Percentiles rank a stretch among this genome's conserved stretches.
Evolutionary conservation across 2,113 vertebrate genomes (phyloP).

Genomic region (Menura novaehollandiae): DNA sequence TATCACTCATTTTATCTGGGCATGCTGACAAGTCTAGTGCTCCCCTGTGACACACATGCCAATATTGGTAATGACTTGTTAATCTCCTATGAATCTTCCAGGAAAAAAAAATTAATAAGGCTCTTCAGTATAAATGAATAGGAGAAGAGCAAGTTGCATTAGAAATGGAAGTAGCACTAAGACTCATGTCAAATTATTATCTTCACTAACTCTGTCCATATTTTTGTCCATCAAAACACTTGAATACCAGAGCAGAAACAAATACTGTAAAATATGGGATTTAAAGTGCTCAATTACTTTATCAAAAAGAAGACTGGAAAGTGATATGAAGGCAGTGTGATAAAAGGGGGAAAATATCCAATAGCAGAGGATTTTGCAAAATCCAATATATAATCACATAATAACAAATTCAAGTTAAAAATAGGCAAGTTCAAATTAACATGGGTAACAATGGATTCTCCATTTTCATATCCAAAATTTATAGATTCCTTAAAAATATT

Average conservation of each 20-base stretch:
- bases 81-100: not conserved
- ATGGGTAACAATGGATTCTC: not conserved
- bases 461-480: not conserved
- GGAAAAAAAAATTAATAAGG: not conserved
- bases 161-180: not conserved
- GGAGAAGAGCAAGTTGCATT: not conserved
- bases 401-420: not conserved
- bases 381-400: not conserved
- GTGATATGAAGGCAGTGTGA: not conserved
- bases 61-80: not conserved
- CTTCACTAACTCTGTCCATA: fast-evolving
- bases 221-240: no score
- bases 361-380: not conserved
- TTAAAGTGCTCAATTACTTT: not conserved
- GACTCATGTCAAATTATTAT: not conserved
- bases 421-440: not conserved
- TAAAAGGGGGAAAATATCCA: not conserved
- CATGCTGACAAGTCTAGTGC: not conserved
- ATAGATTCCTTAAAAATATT: not conserved
- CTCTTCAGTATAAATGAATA: not conserved
- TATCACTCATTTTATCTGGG: not conserved
- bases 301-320: not conserved
- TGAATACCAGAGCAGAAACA: no score
- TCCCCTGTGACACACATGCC: not conserved
- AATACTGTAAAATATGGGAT: not conserved